Conservation (phyloP, 2,113 vertebrate species). For the Machaerirhynchus nigripectus region DNA sequence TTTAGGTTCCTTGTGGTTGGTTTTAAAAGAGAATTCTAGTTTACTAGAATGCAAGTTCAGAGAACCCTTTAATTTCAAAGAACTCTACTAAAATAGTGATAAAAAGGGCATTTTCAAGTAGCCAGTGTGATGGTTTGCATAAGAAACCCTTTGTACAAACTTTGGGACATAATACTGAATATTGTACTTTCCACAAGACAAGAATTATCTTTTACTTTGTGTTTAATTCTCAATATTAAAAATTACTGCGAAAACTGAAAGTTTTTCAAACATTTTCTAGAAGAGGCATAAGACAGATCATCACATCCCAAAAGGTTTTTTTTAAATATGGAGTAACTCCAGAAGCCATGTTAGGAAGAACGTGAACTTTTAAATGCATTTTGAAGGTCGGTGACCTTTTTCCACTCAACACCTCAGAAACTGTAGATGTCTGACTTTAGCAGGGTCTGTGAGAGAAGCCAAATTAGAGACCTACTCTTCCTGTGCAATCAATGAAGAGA, state of each 20-base stretch:
- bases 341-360: background rate
- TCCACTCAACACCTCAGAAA: background rate
- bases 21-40: background rate
- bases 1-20: background rate
- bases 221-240: background rate
- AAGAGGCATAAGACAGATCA: background rate
- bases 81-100: background rate
- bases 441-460: background rate
- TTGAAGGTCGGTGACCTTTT: background rate
- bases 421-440: background rate
- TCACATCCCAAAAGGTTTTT: background rate
- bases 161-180: background rate
- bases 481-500: background rate
- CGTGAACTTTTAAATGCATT: background rate
- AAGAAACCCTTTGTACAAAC: background rate
- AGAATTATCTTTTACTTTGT: background rate
- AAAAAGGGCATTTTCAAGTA: background rate
- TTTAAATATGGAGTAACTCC: background rate
- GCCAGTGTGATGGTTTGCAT: background rate
- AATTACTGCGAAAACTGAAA: background rate
- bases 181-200: background rate
- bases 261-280: background rate
- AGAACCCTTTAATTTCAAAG: background rate
- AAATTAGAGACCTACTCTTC: background rate
- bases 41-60: background rate